Conservation (phyloP, 1,140 invertebrate species). For the Gerris buenoi region DNA sequence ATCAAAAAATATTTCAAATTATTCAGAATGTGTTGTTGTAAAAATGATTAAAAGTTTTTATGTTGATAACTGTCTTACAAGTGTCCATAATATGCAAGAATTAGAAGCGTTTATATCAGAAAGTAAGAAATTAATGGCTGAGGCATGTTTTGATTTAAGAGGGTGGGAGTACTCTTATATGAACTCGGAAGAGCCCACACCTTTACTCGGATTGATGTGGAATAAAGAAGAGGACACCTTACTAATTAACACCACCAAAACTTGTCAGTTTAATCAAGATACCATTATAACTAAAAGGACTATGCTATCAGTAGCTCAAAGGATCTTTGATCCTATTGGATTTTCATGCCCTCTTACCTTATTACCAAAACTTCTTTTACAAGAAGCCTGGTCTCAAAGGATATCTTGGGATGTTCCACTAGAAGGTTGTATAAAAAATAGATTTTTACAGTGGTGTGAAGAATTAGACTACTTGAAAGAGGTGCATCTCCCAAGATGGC, state of each 20-base stretch:
- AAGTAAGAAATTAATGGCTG: no score
- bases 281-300: background rate
- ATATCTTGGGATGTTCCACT: background rate
- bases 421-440: background rate
- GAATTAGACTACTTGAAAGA: background rate
- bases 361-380: background rate
- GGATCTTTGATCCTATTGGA: background rate
- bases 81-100: background rate
- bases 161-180: no score
- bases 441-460: background rate
- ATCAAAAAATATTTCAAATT: background rate
- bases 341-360: background rate
- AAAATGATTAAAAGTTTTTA: background rate
- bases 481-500: background rate
- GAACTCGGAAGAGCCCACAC: no score
- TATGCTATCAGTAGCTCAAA: background rate
- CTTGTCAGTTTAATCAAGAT: no score
- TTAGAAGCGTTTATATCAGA: no score
- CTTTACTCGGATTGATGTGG: no score
- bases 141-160: no score
- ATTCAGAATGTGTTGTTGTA: background rate
- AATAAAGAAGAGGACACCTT: no score
- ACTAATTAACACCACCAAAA: no score
- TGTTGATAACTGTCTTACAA: background rate
- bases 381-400: background rate